Evolutionary conservation across 2,888 invertebrate genomes (phyloP), one percentile per base, ranked within the genome.

Genomic region (Amphipoea oculea): DNA sequence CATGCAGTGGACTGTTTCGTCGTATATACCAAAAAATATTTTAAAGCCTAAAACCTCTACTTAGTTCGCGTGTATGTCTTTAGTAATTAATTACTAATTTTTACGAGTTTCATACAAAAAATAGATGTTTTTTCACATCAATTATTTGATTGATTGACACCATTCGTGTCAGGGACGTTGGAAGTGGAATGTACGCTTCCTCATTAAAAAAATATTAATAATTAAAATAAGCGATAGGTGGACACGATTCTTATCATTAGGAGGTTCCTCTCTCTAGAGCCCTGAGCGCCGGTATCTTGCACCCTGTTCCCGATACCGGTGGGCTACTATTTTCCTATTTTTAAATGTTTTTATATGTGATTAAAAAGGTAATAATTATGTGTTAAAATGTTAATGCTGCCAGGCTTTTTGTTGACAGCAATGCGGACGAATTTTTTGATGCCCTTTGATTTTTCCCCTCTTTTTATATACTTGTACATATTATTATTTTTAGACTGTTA

Each of bases 131-230:
- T 51, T 69, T 54, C 9, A 63, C 63, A 54, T 54, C 36, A 63
- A 54, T n/a, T 54, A 17, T 12, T 45, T 54, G 20, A 70, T 79
- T 79, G 78, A 79, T 70, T 79, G 54, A 40, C 45, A 79, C 51
- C 62, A 79, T 54, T 79, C 79, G 45, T 70, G 70, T 79, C 79
- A 63, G 36, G 48, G 48, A 29, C 60, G 12, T 12, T 63, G 40
- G 9, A 9, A n/a, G 3, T 17, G 20, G 45, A 54, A 70, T 54
- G 4, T 20, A 12, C n/a, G 65, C 17, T 80, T 79, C 79, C 79
- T 79, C 20, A 36, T 63, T 29, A 17, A n/a, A 45, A 66, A 40
- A 23, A 29, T 29, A 29, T 29, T 29, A 29, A 42, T 42, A 42
- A 54, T 54, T 20, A 2, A 20, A 54, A 4, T 48, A 48, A 14